phyloP scores from a whole-genome alignment of 2,113 vertebrate genomes.

The Typhlomys cinereus region DNA sequence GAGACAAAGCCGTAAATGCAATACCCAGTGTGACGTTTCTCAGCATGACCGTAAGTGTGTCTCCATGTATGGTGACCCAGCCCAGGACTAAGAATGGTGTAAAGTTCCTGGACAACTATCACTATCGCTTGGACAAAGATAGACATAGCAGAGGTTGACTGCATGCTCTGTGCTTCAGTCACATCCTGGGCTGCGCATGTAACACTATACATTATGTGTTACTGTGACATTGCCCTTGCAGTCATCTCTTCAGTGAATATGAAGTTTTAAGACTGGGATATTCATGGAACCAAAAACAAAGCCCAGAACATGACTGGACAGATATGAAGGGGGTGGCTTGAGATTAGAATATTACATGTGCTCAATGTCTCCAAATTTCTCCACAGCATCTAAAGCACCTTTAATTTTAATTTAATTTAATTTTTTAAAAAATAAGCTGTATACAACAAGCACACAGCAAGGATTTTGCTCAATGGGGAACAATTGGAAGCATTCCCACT shows the following conservation, averaged over 20 bases:
- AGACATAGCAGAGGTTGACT: not conserved
- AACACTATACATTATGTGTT: not conserved
- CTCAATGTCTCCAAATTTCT: not conserved
- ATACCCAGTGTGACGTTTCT: not conserved
- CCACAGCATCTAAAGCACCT: not conserved
- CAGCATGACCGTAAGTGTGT: not conserved
- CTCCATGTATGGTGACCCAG: not conserved
- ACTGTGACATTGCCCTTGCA: not conserved
- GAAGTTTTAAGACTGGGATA: not conserved
- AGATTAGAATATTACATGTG: not conserved
- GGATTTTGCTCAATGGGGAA: too few relatives aligned
- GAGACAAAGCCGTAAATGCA: constrained; percentile 19
- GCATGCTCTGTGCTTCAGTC: not conserved
- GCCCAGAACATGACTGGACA: not conserved
- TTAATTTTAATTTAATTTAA: too few relatives aligned
- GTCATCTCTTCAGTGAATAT: not conserved
- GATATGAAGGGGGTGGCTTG: not conserved
- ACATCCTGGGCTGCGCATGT: not conserved
- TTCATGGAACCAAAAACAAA: too few relatives aligned
- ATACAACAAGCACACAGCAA: too few relatives aligned
- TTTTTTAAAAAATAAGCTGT: too few relatives aligned
- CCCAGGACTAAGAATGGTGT: not conserved
- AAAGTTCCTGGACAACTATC: not conserved
- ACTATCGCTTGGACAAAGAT: not conserved
- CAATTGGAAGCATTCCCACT: too few relatives aligned